phyloP scores from a whole-genome alignment of 2,888 invertebrate species.

The Mesoligia furuncula region DNA sequence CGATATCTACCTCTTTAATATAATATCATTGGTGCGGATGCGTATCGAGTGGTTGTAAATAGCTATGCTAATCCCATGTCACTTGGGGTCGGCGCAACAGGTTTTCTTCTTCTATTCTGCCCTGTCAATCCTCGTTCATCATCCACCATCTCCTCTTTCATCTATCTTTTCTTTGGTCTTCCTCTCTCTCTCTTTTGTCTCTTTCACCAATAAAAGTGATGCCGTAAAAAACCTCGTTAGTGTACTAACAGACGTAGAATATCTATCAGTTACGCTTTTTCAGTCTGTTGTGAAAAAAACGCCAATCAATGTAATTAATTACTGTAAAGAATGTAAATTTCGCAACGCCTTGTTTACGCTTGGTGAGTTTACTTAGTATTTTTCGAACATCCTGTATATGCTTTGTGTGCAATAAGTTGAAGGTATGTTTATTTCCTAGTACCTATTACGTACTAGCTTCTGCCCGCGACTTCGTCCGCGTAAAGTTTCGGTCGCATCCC shows the following conservation, averaged over 20 bases:
- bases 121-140: neutral
- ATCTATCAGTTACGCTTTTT: constrained; percentile 17
- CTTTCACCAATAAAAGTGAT: neutral
- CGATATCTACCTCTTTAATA: too few species aligned
- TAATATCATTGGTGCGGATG: too few species aligned
- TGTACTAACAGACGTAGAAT: constrained; percentile 1
- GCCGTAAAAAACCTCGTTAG: neutral
- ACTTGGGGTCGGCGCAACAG: neutral
- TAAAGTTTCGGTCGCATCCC: too few species aligned
- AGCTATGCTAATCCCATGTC: neutral
- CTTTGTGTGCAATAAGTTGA: neutral
- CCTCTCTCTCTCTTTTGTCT: neutral
- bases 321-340: neutral
- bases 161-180: neutral
- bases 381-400: constrained; percentile 23
- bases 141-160: neutral
- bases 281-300: constrained; percentile 9
- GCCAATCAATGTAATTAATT: constrained; percentile 27
- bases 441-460: too few species aligned
- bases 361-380: constrained; percentile 5
- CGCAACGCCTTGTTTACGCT: neutral
- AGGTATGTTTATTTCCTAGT: constrained; percentile 4
- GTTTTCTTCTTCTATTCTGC: neutral
- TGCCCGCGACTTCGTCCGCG: too few species aligned
- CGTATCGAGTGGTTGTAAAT: too few species aligned